Percentiles rank a stretch among this genome's conserved stretches.
phyloP scores from a whole-genome alignment of 2,888 invertebrate species.

The Epistrophe grossulariae region DNA sequence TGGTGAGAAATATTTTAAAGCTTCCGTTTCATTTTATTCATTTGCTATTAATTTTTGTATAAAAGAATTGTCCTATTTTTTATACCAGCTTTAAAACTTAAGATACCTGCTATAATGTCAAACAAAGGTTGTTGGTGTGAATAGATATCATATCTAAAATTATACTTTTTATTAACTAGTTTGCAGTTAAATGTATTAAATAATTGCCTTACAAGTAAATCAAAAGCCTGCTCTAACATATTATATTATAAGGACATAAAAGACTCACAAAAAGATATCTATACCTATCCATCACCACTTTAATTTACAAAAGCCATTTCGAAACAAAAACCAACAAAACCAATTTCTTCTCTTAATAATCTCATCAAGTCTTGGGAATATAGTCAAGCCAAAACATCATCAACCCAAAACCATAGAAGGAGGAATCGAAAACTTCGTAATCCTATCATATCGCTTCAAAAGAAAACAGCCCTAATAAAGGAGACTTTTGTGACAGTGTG shows the following conservation, averaged over 20 bases:
- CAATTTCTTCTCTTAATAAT: slow-evolving; percentile 48
- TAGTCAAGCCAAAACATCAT: slow-evolving; percentile 50
- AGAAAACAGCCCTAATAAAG: slow-evolving; percentile 43
- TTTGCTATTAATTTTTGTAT: too few relatives aligned
- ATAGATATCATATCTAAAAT: not conserved
- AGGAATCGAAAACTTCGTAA: slow-evolving; percentile 47
- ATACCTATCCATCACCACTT: not conserved
- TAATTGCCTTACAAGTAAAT: not conserved
- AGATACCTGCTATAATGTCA: too few relatives aligned
- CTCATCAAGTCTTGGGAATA: slow-evolving; percentile 47
- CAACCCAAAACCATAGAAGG: slow-evolving; percentile 42
- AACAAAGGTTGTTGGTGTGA: too few relatives aligned
- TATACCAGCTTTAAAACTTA: too few relatives aligned
- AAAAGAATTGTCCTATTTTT: too few relatives aligned
- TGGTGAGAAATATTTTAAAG: not conserved
- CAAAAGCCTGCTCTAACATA: not conserved
- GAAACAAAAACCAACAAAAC: slow-evolving; percentile 29
- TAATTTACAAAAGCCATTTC: slow-evolving; percentile 31
- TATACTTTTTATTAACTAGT: not conserved
- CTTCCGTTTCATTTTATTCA: not conserved
- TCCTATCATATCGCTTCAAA: slow-evolving; percentile 42
- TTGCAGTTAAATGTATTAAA: not conserved
- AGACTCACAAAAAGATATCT: not conserved
- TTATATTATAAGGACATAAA: not conserved
- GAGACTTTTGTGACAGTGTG: slow-evolving; percentile 29